Conservation (phyloP, 2,888 invertebrate species). For the Clivina fossor region DNA sequence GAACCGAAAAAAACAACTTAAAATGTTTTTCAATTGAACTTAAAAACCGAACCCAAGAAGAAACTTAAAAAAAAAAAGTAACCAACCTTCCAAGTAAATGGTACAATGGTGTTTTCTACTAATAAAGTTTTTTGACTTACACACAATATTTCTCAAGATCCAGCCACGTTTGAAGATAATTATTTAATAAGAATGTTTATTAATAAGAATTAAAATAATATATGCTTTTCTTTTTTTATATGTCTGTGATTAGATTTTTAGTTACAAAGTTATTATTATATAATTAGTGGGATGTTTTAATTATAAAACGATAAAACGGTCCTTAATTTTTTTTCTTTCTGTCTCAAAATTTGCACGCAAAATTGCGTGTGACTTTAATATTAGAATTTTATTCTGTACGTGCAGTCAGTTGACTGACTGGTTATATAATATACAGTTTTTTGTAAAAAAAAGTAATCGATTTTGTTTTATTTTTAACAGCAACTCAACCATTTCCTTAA, state of each 20-base stretch:
- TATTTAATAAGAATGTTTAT: no score
- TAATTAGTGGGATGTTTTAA: constrained; percentile 23
- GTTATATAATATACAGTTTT: constrained; percentile 24
- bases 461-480: not conserved
- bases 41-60: not conserved
- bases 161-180: constrained; percentile 22
- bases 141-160: constrained; percentile 11
- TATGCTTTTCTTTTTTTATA: constrained; percentile 29
- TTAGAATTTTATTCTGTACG: constrained; percentile 32
- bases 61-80: constrained; percentile 10
- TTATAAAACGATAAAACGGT: constrained; percentile 18
- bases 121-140: constrained; percentile 19
- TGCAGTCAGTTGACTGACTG: constrained; percentile 31
- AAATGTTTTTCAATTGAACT: no score
- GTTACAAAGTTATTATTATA: constrained; percentile 34
- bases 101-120: constrained; percentile 27
- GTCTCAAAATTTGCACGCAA: constrained; percentile 20
- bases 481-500: no score
- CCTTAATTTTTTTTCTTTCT: not conserved
- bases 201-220: constrained; percentile 9
- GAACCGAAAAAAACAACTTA: constrained; percentile 20
- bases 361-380: constrained; percentile 26
- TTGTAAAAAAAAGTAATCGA: constrained; percentile 10
- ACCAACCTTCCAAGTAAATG: no score
- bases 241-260: constrained; percentile 36